Evolutionary conservation across 2,888 invertebrate genomes (phyloP), one percentile per base, ranked within the genome.

Genomic region (Pseudococcus longispinus): DNA sequence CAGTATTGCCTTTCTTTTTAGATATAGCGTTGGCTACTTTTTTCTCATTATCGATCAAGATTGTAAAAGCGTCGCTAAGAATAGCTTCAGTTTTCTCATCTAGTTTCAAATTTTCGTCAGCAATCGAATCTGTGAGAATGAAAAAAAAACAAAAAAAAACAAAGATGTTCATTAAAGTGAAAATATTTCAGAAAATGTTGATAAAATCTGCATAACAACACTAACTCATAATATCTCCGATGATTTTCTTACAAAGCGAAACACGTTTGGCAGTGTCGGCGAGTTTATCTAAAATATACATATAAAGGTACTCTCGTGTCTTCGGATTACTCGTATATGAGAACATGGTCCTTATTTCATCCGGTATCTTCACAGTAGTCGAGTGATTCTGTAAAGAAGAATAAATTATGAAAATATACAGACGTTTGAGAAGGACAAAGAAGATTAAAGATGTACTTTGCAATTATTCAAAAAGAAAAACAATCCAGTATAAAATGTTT

Each of bases 381-480:
- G 86, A 86, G 44, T 86, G 86, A 37, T 23, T 74, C 86, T 86
- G 55, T 1, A 32, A 18, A 37, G 18, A 37, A 74, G n/a, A n/a
- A n/a, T n/a, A n/a, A n/a, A n/a, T n/a, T n/a, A 0, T 8, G 1
- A 32, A 80, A 44, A 82, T n/a, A 20, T 44, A 15, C 1, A 80
- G 42, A 37, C 42, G 37, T 37, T 32, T 3, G 32, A 32, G 13
- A 51, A 15, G 15, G 0, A n/a, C 0, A 18, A 44, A 42, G 9
- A 42, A 44, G 42, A 15, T 44, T 9, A 20, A 42, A 26, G n/a
- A 13, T 80, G 29, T 80, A 86, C 86, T 32, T 86, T 86, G 51
- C 86, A 80, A 55, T 86, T 86, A 86, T 86, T 86, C 29, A 86
- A 55, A 32, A 86, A 86, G 55, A 51, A 86, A 29, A 86, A 86